Percentiles rank a stretch among this genome's conserved stretches.
phyloP scores from a whole-genome alignment of 2,113 vertebrate species.

The Xenus cinereus region DNA sequence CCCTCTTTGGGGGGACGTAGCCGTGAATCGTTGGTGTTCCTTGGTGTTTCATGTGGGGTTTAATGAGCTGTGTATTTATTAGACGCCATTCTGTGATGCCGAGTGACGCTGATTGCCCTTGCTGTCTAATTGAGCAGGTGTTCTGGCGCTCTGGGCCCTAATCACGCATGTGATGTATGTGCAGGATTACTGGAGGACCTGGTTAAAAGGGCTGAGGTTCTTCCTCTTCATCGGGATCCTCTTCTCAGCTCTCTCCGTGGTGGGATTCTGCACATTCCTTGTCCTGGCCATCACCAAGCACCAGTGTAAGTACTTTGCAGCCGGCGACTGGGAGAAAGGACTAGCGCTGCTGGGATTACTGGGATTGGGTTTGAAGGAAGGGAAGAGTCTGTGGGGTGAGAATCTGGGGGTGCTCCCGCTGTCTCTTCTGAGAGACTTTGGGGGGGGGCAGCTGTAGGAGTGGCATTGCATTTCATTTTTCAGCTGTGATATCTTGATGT shows the following conservation, averaged over 20 bases:
- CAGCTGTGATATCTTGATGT: neutral
- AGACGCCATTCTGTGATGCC: neutral
- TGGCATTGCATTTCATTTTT: accelerated
- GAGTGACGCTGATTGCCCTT: neutral
- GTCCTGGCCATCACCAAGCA: slow-evolving; percentile 80
- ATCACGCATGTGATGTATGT: slow-evolving; percentile 95
- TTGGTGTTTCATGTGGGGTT: accelerated
- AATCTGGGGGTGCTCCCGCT: neutral
- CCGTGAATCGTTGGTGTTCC: accelerated
- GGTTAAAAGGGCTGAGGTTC: slow-evolving; percentile 92
- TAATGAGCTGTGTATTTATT: neutral
- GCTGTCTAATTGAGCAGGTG: slow-evolving; percentile 77
- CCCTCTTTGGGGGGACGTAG: accelerated
- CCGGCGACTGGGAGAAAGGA: neutral
- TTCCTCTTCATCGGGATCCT: slow-evolving; percentile 85
- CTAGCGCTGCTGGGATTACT: neutral
- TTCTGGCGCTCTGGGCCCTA: slow-evolving; percentile 93
- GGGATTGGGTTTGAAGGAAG: neutral
- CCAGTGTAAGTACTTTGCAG: slow-evolving; percentile 79
- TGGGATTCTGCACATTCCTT: slow-evolving; percentile 86
- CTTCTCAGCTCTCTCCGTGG: slow-evolving; percentile 80
- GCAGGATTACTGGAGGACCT: slow-evolving; percentile 96
- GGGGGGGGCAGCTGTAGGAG: too few species aligned
- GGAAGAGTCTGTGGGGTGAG: neutral
- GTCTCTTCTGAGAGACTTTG: accelerated